Base-by-base conservation (phyloP, 2,797 vertebrate species). In the Pelochelys cantorii region DNA sequence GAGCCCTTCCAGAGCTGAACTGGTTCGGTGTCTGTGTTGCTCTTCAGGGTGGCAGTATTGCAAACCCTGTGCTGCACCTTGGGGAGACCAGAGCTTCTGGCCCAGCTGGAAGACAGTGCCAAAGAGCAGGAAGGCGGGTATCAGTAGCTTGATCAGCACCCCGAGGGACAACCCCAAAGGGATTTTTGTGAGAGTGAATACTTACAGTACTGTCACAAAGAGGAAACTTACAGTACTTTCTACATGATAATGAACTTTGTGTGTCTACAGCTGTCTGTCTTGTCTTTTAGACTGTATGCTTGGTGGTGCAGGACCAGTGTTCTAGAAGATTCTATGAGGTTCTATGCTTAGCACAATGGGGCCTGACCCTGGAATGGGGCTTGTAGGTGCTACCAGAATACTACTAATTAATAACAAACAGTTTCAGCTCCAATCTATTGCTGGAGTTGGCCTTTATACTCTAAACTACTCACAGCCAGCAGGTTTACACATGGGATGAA, bases 401-500 rank as follows among this genome's bases (percentile, higher is more conserved):
- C 86, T 89, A 93, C 71, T 87, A 95, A 90, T 62, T 95, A 96
- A 91, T 93, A 96, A 88, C 93, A 90, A 93, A 94, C 82, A 93
- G 62, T 75, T 88, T 92, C 87, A 95, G 93, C 94, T 94, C 81
- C 84, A 93, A 84, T 81, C 93, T 87, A 87, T 90, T 88, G 93
- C 89, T 94, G 89, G 93, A 85, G 84, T 62, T 93, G 89, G 93
- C 95, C 87, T 71, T 91, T 91, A 93, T 90, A 92, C 56, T 82
- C 75, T 59, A 86, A 86, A 90, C 88, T 96, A 95, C 57, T 11
- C 79, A 34, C 84, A 95, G 88, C 93, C 86, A 89, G 89, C 65
- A 94, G 85, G 88, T 87, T 90, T 91, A n/a, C 57, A 89, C 89
- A 83, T 96, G 60, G 85, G 93, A 78, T 90, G 85, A 87, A 20